phyloP scores from a whole-genome alignment of 2,113 vertebrate species.

The Alosa alosa region DNA sequence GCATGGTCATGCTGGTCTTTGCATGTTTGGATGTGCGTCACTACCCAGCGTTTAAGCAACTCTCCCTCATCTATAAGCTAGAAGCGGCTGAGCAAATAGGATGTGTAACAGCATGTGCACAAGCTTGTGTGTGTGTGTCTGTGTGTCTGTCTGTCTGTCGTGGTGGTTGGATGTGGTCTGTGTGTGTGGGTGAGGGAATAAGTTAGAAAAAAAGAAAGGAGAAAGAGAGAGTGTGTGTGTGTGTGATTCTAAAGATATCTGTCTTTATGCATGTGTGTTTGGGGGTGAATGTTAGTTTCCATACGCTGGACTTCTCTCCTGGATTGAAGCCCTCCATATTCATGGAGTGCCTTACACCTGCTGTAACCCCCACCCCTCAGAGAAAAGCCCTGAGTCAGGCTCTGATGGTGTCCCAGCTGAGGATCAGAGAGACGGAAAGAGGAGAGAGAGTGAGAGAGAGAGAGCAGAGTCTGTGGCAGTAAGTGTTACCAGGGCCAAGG shows the following conservation, averaged over 20 bases:
- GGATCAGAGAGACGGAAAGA: neutral
- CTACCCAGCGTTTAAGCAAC: neutral
- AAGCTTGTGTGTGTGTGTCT: neutral
- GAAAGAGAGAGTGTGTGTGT: neutral
- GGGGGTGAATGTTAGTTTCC: neutral
- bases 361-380: slow-evolving; percentile 6
- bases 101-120: neutral
- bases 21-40: neutral
- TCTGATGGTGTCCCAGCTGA: neutral
- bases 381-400: slow-evolving; percentile 12
- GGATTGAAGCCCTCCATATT: slow-evolving; percentile 1
- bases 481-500: neutral
- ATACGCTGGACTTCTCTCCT: neutral
- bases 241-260: neutral
- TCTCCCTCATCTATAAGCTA: no score
- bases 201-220: neutral
- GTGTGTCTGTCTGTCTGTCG: neutral
- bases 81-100: neutral
- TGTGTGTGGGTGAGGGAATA: neutral
- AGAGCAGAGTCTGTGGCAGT: neutral
- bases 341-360: neutral
- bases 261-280: neutral
- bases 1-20: neutral
- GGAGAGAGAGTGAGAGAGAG: neutral
- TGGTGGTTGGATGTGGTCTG: neutral